Evolutionary conservation across 2,113 vertebrate species (phyloP).

Genomic region (Anhinga anhinga): DNA sequence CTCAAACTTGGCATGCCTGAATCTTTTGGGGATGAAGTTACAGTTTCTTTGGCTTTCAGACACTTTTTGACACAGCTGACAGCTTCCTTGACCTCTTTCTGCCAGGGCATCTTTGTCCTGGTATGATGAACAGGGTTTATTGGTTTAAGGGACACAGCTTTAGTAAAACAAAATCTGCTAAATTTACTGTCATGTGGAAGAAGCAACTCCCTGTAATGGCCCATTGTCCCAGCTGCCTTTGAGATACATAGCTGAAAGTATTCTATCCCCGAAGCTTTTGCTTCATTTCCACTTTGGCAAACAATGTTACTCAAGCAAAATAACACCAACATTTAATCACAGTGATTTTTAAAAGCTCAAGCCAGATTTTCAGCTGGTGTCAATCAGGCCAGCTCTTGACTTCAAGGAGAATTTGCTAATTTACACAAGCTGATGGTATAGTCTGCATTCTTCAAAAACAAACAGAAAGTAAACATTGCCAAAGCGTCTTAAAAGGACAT

Average conservation of each 20-base stretch:
- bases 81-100: not conserved
- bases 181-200: not conserved
- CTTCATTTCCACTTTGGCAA: not conserved
- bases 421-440: not conserved
- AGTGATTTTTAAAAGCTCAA: not conserved
- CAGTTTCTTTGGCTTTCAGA: not conserved
- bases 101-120: not conserved
- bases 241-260: not conserved
- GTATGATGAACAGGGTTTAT: not conserved
- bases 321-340: not conserved
- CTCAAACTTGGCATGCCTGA: not conserved
- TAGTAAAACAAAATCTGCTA: not conserved
- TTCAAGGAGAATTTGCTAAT: not conserved
- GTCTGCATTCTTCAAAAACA: not conserved
- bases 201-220: not conserved
- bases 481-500: not conserved
- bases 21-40: not conserved
- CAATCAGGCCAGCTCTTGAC: not conserved
- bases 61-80: not conserved
- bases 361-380: not conserved
- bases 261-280: not conserved
- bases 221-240: not conserved
- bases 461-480: not conserved
- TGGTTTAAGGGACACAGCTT: not conserved
- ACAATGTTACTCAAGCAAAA: not conserved